Base-by-base conservation (phyloP, 2,113 vertebrate species). In the Caranx ignobilis region DNA sequence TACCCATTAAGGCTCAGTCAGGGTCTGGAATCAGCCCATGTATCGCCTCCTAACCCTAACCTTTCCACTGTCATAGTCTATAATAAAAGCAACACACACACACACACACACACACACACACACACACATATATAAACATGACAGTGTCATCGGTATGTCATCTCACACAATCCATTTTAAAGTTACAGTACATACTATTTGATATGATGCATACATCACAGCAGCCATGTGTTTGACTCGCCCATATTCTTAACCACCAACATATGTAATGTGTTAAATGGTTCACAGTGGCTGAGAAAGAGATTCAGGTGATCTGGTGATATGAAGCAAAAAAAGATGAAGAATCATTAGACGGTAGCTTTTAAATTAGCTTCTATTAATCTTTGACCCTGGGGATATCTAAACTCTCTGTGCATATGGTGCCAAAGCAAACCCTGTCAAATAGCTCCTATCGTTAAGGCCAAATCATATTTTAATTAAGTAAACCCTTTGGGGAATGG, bases 381-480 rank as follows among this genome's bases (percentile, higher is more conserved):
- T 85, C 77, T 62, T 0, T 11, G 48, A 37, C 43, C 52, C 65
- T 5, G 45, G 68, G 63, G 18, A 56, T 26, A 48, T 64, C 43
- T 32, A 35, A 45, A 71, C 11, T 21, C 18, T 31, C 41, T 41
- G 32, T 7, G 26, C 15, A 35, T 0, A 72, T 56, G 61, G 35
- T 21, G 7, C 61, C 48, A 47, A 78, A 77, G 41, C 56, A 52
- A 71, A 41, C 12, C 13, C 4, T 47, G 45, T 16, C 45, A 47
- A 47, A 47, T 41, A 41, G 39, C 6, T 41, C 8, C 39, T 47
- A 47, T 47, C 45, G 73, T 87, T 83, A 79, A 88, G 85, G 79
- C 83, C 79, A 83, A 63, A 41, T 79, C 34, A 67, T 35, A 52
- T 31, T 86, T 72, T 80, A 88, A 84, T 63, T 57, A 88, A 65